Conservation (phyloP, 2,113 vertebrate species). For the human region GRCh38 chr14:78725001-78725500, state of each 20-base stretch:
- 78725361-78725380: slow-evolving; percentile 46
- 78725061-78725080: slow-evolving; percentile 69
- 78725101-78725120: slow-evolving; percentile 61
- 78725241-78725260: slow-evolving; percentile 52
- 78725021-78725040: slow-evolving; percentile 75
- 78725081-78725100: slow-evolving; percentile 74
- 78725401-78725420: slow-evolving; percentile 36
- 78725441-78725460: neutral
- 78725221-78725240: slow-evolving; percentile 68
- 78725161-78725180: slow-evolving; percentile 43
- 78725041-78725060: slow-evolving; percentile 76
- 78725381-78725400: slow-evolving; percentile 53
- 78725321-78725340: slow-evolving; percentile 52
- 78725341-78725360: slow-evolving; percentile 60
- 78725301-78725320: slow-evolving; percentile 61
- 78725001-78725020: slow-evolving; percentile 79
- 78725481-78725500: neutral
- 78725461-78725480: neutral
- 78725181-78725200: slow-evolving; percentile 42
- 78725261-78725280: neutral
- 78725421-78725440: neutral
- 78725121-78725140: slow-evolving; percentile 33
- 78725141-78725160: slow-evolving; percentile 42
- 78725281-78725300: slow-evolving; percentile 21
- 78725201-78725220: slow-evolving; percentile 59